Percentiles rank a stretch among this genome's conserved stretches.
Conservation (phyloP, 2,797 vertebrate genomes). For the Anolis apletophallus region DNA sequence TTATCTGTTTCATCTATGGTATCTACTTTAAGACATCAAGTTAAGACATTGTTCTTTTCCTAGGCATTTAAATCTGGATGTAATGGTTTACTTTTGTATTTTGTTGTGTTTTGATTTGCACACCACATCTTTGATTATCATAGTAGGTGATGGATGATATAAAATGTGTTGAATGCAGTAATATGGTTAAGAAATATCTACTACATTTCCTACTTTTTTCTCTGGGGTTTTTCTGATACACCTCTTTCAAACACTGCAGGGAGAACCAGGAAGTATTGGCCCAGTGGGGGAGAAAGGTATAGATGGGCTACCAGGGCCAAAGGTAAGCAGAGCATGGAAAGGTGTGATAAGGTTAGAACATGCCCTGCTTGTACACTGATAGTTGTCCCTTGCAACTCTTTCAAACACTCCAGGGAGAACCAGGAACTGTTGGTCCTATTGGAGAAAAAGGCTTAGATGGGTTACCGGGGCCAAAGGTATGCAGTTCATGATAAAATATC, state of each 20-base stretch:
- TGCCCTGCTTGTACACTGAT: neutral
- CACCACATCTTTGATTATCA: neutral
- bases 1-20: neutral
- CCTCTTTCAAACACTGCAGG: conserved; percentile 73
- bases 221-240: neutral
- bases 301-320: conserved; percentile 78
- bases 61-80: neutral
- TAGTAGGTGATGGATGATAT: neutral
- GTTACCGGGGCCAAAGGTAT: conserved; percentile 3
- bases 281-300: conserved; percentile 83
- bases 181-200: neutral
- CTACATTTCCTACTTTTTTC: neutral
- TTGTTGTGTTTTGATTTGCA: neutral
- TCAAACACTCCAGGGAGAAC: conserved; percentile 1
- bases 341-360: neutral
- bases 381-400: neutral
- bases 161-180: neutral
- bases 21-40: neutral
- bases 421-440: neutral
- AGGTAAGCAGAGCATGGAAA: conserved; percentile 75
- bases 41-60: neutral
- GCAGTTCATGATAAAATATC: neutral
- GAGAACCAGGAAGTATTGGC: conserved; percentile 81
- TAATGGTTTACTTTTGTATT: neutral
- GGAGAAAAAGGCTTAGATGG: conserved; percentile 14